Percentiles rank a stretch among this genome's conserved stretches.
These are phyloP conservation scores for Lepidonotus clava DNA, from an alignment of 2,888 invertebrate species.

Conservation along the genomic window DNA sequence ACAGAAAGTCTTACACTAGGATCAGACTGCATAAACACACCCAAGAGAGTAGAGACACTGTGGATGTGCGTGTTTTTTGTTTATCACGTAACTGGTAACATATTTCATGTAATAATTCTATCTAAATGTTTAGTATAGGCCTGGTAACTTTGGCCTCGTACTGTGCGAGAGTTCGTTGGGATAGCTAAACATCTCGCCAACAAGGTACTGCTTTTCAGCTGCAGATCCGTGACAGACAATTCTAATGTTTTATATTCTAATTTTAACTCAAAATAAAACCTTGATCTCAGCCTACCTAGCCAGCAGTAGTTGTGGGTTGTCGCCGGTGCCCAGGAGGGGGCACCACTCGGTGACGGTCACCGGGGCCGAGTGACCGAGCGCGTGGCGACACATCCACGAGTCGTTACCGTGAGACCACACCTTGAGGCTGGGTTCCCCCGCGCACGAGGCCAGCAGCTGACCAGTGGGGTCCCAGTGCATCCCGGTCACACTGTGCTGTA, in stretches of 20 bases:
- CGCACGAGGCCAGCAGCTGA: slow-evolving; percentile 82
- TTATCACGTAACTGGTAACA: too few species aligned
- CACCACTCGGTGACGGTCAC: slow-evolving; percentile 83
- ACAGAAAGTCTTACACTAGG: too few species aligned
- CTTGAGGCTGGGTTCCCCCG: slow-evolving; percentile 81
- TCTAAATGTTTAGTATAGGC: too few species aligned
- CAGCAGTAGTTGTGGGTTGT: slow-evolving; percentile 72
- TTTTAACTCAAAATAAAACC: neutral
- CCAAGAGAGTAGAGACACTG: too few species aligned
- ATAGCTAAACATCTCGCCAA: too few species aligned
- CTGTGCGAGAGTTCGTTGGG: too few species aligned
- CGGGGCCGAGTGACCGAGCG: slow-evolving; percentile 81
- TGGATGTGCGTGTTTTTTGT: too few species aligned
- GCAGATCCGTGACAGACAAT: neutral
- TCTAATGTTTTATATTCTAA: neutral
- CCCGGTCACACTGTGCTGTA: slow-evolving; percentile 79
- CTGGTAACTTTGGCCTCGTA: too few species aligned
- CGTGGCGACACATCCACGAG: slow-evolving; percentile 80
- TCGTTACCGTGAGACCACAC: slow-evolving; percentile 81
- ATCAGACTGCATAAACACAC: too few species aligned
- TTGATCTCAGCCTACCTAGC: slow-evolving; percentile 73
- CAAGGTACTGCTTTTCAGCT: neutral
- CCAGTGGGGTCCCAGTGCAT: slow-evolving; percentile 83
- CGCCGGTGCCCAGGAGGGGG: slow-evolving; percentile 81
- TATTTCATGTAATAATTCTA: too few species aligned